Percentiles rank a stretch among this genome's conserved stretches.
These are phyloP conservation scores for Anthoptus insignis DNA, from an alignment of 2,888 invertebrate species.

Conservation along the genomic window DNA sequence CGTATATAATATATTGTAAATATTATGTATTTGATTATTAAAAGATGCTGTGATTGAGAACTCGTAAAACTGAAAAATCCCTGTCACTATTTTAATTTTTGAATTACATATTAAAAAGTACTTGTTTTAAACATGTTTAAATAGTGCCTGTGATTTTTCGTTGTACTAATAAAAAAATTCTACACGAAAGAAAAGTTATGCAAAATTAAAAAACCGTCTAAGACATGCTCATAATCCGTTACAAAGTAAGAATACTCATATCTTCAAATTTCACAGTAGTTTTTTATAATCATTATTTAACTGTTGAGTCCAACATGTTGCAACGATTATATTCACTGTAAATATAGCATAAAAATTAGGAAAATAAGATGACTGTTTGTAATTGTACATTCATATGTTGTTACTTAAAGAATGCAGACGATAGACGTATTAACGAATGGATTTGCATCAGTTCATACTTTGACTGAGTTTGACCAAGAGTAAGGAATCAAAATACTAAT, in stretches of 20 bases:
- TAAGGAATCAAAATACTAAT: too few species aligned
- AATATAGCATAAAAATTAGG: slow-evolving; percentile 7
- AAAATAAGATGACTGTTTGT: slow-evolving; percentile 5
- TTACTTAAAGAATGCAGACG: slow-evolving; percentile 1
- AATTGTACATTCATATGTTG: not conserved
- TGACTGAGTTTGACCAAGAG: too few species aligned
- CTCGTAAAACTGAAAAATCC: slow-evolving; percentile 32
- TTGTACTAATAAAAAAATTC: not conserved
- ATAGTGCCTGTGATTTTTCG: slow-evolving; percentile 24
- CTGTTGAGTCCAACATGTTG: slow-evolving; percentile 24
- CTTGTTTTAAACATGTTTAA: slow-evolving; percentile 18
- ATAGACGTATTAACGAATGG: too few species aligned
- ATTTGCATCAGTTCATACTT: too few species aligned
- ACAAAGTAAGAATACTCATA: too few species aligned
- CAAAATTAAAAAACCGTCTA: too few species aligned
- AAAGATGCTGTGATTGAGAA: slow-evolving; percentile 41
- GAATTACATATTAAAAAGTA: slow-evolving; percentile 11
- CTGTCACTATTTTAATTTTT: slow-evolving; percentile 38
- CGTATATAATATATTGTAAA: slow-evolving; percentile 52
- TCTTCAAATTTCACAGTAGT: not conserved
- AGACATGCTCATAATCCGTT: too few species aligned
- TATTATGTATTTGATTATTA: slow-evolving; percentile 37
- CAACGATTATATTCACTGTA: slow-evolving; percentile 17
- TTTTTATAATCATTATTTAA: not conserved
- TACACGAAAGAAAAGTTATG: too few species aligned